A percentile compares a stretch with the other conserved stretches of the same genome.
phyloP scores from a whole-genome alignment of 2,113 vertebrate genomes.

The Neodontobutis hainanensis region DNA sequence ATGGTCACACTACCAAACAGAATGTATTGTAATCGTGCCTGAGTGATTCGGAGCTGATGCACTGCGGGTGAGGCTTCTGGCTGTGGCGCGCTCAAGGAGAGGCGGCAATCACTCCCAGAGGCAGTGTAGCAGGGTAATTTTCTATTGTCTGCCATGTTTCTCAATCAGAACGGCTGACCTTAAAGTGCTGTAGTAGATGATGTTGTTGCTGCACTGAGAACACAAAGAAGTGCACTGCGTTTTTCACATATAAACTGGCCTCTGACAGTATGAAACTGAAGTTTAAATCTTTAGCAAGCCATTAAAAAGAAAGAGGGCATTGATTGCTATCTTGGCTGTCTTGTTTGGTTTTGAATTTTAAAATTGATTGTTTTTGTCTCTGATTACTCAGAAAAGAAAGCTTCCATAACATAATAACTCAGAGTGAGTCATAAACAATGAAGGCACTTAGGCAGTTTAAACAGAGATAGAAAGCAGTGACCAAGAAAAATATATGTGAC shows the following conservation, averaged over 20 bases:
- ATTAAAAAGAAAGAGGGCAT: slow-evolving; percentile 13
- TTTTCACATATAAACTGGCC: slow-evolving; percentile 21
- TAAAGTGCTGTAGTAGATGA: not conserved
- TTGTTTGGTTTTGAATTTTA: slow-evolving; percentile 13
- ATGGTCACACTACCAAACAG: slow-evolving; percentile 23
- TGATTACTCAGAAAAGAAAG: slow-evolving; percentile 16
- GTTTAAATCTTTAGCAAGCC: slow-evolving; percentile 20
- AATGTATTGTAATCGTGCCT: slow-evolving; percentile 20
- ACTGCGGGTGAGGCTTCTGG: not conserved
- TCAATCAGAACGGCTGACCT: slow-evolving; percentile 24
- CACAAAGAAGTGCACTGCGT: slow-evolving; percentile 16
- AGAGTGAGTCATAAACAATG: slow-evolving; percentile 9
- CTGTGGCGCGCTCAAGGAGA: not conserved
- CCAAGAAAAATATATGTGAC: not conserved
- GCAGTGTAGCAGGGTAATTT: slow-evolving; percentile 15
- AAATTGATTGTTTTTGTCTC: not conserved
- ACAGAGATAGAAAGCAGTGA: slow-evolving; percentile 14
- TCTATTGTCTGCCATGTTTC: slow-evolving; percentile 22
- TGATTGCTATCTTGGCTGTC: slow-evolving; percentile 8
- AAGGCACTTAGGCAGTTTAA: slow-evolving; percentile 20
- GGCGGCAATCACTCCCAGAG: slow-evolving; percentile 4
- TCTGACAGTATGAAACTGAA: slow-evolving; percentile 10
- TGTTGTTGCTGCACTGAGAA: not conserved
- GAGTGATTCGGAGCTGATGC: slow-evolving; percentile 14
- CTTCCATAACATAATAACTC: slow-evolving; percentile 15